These are phyloP conservation scores for Candoia aspera DNA, from an alignment of 2,113 vertebrate species.

Conservation along the genomic window DNA sequence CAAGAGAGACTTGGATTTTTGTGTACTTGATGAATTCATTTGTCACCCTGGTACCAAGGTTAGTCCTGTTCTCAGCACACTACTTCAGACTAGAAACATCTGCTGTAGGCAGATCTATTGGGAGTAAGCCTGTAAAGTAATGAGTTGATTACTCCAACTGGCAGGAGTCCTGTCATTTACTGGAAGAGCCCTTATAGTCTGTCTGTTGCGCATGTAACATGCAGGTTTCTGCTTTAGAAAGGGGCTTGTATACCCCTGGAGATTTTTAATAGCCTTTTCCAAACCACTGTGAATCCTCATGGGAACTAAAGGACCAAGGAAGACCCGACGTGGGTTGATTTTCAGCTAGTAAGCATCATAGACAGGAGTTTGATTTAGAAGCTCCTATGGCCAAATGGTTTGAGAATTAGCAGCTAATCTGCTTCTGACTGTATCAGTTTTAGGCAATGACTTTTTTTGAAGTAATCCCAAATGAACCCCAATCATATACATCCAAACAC, in stretches of 20 bases:
- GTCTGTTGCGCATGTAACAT: background rate
- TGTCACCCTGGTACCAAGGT: background rate
- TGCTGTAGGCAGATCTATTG: background rate
- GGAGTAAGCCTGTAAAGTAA: background rate
- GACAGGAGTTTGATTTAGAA: constrained; percentile 7
- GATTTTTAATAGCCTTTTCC: constrained; percentile 28
- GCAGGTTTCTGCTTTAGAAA: background rate
- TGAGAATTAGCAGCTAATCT: constrained; percentile 1
- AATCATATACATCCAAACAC: background rate
- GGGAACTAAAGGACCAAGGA: background rate
- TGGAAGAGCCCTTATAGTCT: constrained; percentile 13
- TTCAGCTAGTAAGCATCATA: constrained; percentile 1
- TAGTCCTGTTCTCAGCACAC: background rate
- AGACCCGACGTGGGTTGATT: background rate
- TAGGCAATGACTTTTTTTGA: background rate
- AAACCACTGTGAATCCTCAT: background rate
- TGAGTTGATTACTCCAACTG: constrained; percentile 20
- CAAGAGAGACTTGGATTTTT: background rate
- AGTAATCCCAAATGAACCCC: background rate
- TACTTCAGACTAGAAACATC: background rate
- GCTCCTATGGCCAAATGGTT: background rate
- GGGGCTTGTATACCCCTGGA: background rate
- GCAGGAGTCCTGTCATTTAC: constrained; percentile 2
- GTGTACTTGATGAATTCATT: background rate
- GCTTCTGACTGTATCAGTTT: constrained; percentile 7